Conservation (phyloP, 2,888 invertebrate genomes). For the Trissolcus japonicus region DNA sequence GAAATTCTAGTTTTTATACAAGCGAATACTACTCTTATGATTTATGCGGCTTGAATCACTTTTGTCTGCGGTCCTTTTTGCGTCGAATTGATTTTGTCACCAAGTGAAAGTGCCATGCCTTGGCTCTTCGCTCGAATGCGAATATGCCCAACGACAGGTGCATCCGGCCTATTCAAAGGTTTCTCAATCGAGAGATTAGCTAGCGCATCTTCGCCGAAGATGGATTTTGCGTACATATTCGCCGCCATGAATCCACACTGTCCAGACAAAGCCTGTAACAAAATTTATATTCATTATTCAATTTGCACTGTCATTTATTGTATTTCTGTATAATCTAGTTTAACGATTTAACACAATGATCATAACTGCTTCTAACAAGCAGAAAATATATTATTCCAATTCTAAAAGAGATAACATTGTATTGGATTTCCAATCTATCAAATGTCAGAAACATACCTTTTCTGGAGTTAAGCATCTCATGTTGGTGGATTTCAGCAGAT, state of each 20-base stretch:
- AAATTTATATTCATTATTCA: too few species aligned
- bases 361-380: too few species aligned
- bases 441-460: conserved; percentile 79
- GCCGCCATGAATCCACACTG: conserved; percentile 99
- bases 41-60: conserved; percentile 72
- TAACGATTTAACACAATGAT: too few species aligned
- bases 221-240: conserved; percentile 98
- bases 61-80: conserved; percentile 82
- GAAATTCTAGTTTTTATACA: conserved; percentile 35
- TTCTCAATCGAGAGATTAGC: conserved; percentile 99
- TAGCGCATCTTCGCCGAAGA: conserved; percentile 98
- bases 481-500: conserved; percentile 95
- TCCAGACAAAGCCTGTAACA: conserved; percentile 87
- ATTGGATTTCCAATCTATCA: neutral
- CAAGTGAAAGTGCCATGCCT: conserved; percentile 99
- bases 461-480: conserved; percentile 99
- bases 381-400: too few species aligned
- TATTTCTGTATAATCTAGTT: neutral
- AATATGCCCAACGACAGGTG: conserved; percentile 97
- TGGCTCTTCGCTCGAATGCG: conserved; percentile 99
- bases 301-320: neutral
- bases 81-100: conserved; percentile 97
- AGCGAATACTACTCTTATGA: conserved; percentile 20
- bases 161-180: conserved; percentile 89
- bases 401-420: neutral